Base-by-base conservation (phyloP, 2,797 vertebrate species). In the Allobates femoralis region DNA sequence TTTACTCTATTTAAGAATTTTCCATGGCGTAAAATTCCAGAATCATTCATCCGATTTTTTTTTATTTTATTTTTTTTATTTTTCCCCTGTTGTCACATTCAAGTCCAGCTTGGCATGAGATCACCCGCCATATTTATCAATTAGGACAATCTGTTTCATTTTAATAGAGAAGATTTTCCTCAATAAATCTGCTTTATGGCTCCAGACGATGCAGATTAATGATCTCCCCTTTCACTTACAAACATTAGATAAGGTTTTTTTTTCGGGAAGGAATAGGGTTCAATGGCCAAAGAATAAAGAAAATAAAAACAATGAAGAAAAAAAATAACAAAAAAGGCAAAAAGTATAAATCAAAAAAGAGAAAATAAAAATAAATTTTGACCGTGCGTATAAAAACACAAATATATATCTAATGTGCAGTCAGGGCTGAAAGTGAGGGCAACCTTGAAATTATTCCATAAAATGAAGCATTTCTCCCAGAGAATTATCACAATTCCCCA, bases 121-220 rank as follows among this genome's bases (percentile, higher is more conserved):
- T 50, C 21, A 37, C 46, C 58, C 1, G 15, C 83, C 30, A 34
- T 78, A 64, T 55, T 78, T 67, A 85, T 66, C 75, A 67, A 85
- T 79, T 69, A 79, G 34, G 60, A 66, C 83, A 85, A 79, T 79
- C 83, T 79, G 73, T 84, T 77, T 60, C 28, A 28, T 60, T 84
- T 64, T 84, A 66, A 55, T 77, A 32, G 10, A 76, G 56, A 75
- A 66, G 18, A 66, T 46, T 78, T 77, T 84, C 73, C 18, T 51
- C 28, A 21, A 84, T 76, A 84, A 77, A 76, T 76, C 56, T 64
- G 19, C 10, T 66, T 78, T 18, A 23, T 41, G n/a, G 74, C 46
- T 66, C 28, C 30, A 26, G 37, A 32, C 19, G 6, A 66, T 41
- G 37, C 37, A 18, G 78, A 80, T 50, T 80, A 28, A 80, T 50